Evolutionary conservation across 1,140 invertebrate species (phyloP).

Genomic region (Calliphora vicina): DNA sequence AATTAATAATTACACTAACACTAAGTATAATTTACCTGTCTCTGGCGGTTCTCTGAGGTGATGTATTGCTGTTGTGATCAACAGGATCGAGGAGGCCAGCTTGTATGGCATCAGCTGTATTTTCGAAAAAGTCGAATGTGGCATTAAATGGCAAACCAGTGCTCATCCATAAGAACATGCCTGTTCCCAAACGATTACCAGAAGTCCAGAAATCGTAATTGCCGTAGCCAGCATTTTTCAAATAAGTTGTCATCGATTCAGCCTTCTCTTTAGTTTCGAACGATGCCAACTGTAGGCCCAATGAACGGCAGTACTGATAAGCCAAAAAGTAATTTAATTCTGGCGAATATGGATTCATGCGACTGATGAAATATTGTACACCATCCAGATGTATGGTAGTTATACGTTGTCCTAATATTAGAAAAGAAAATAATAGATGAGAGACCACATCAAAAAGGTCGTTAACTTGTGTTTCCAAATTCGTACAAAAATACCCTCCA

Average conservation of each 20-base stretch:
- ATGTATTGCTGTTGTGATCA: conserved; percentile 72
- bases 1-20: background rate
- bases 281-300: conserved; percentile 83
- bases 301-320: conserved; percentile 86
- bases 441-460: background rate
- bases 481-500: background rate
- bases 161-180: conserved; percentile 90
- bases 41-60: conserved; percentile 76
- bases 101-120: conserved; percentile 66
- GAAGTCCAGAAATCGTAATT: conserved; percentile 90
- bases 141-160: conserved; percentile 86
- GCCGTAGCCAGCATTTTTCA: conserved; percentile 81
- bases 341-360: conserved; percentile 87
- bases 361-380: conserved; percentile 86
- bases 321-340: conserved; percentile 87
- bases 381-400: conserved; percentile 85
- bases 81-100: conserved; percentile 67
- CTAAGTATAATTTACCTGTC: conserved; percentile 71
- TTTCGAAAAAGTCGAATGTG: conserved; percentile 83
- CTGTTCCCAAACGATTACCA: conserved; percentile 84
- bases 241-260: conserved; percentile 81
- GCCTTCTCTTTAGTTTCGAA: conserved; percentile 88
- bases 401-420: conserved; percentile 76
- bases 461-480: background rate
- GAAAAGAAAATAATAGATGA: background rate